These are phyloP conservation scores for Cantharis rustica DNA, from an alignment of 2,888 invertebrate genomes.

Conservation along the genomic window DNA sequence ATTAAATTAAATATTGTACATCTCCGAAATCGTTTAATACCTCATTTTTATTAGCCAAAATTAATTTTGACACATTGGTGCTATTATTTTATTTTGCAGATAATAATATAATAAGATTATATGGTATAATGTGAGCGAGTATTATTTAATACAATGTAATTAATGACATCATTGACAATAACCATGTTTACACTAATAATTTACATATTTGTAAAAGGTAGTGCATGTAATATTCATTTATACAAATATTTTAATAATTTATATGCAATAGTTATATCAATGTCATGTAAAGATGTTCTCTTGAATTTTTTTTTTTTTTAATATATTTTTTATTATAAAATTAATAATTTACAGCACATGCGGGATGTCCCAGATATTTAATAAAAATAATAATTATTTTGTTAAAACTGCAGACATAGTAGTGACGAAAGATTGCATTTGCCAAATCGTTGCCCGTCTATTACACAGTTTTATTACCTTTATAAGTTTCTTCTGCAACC, in stretches of 20 bases:
- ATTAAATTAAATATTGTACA: too few relatives aligned
- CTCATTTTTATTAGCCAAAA: too few relatives aligned
- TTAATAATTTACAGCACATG: background rate
- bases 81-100: too few relatives aligned
- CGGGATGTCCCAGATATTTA: background rate
- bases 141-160: background rate
- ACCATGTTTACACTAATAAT: background rate
- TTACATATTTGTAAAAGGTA: background rate
- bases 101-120: background rate
- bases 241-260: background rate
- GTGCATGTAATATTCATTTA: background rate
- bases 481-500: background rate
- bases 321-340: background rate
- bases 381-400: background rate
- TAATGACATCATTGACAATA: background rate
- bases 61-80: too few relatives aligned
- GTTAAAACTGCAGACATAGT: too few relatives aligned
- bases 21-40: too few relatives aligned
- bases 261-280: background rate
- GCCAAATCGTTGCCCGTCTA: background rate
- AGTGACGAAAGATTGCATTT: background rate
- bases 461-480: background rate
- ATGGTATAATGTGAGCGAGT: background rate
- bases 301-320: too few relatives aligned
- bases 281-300: background rate